A percentile compares a stretch with the other conserved stretches of the same genome.
These are phyloP conservation scores for Centropyge bicolor DNA, from an alignment of 2,797 vertebrate genomes.

Conservation along the genomic window DNA sequence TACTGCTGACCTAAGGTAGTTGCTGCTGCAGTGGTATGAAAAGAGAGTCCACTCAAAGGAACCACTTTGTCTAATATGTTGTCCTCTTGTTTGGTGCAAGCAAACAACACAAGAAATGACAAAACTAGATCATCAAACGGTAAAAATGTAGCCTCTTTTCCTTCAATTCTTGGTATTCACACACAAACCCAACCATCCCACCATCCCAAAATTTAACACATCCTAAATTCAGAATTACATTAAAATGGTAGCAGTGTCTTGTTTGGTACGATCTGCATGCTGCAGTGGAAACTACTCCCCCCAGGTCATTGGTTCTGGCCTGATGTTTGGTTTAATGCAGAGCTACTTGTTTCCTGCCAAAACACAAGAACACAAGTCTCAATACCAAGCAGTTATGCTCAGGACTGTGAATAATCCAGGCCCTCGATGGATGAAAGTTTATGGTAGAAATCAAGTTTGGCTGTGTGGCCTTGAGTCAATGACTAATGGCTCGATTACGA, in stretches of 20 bases:
- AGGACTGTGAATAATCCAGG: constrained; percentile 2
- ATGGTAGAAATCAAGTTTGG: background rate
- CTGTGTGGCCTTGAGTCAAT: background rate
- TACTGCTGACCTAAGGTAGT: background rate
- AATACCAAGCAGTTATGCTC: constrained; percentile 3
- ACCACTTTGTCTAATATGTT: background rate
- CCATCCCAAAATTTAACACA: background rate
- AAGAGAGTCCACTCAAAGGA: background rate
- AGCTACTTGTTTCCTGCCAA: constrained; percentile 32
- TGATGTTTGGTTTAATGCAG: constrained; percentile 26
- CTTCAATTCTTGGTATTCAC: background rate
- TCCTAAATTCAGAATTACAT: background rate
- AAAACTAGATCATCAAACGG: background rate
- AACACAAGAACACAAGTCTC: constrained; percentile 15
- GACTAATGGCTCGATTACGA: constrained; percentile 5
- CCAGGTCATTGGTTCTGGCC: constrained; percentile 11
- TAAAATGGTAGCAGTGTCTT: constrained; percentile 9
- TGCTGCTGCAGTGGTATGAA: background rate
- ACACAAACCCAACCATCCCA: background rate
- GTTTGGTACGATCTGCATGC: background rate
- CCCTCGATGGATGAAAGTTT: background rate
- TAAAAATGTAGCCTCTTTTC: background rate
- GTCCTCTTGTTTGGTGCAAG: constrained; percentile 5
- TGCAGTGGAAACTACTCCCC: constrained; percentile 27
- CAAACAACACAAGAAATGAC: background rate